Evolutionary conservation across 2,888 invertebrate genomes (phyloP).

Genomic region (Calliscelio sp.): DNA sequence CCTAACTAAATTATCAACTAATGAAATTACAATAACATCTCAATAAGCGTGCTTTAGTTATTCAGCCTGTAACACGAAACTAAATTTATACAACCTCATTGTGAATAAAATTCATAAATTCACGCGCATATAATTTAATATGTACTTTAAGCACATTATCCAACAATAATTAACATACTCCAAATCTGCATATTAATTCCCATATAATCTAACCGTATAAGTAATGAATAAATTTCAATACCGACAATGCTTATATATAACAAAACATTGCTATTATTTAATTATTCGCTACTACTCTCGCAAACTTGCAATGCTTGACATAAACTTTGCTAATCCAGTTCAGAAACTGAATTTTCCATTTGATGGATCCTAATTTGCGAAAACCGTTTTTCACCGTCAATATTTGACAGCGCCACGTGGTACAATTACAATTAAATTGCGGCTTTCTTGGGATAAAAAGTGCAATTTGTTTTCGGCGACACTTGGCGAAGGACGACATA

Average conservation of each 20-base stretch:
- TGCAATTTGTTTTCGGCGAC: slow-evolving; percentile 36
- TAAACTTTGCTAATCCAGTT: too few relatives aligned
- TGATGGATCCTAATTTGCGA: too few relatives aligned
- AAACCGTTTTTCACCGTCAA: slow-evolving; percentile 27
- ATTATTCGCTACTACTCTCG: too few relatives aligned
- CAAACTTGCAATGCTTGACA: too few relatives aligned
- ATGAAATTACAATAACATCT: slow-evolving; percentile 11
- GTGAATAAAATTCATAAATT: slow-evolving; percentile 15
- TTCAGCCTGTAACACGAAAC: not conserved
- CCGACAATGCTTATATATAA: slow-evolving; percentile 31
- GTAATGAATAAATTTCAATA: slow-evolving; percentile 45
- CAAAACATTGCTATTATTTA: slow-evolving; percentile 21
- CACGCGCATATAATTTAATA: slow-evolving; percentile 15
- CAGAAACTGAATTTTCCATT: too few relatives aligned
- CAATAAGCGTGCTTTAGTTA: slow-evolving; percentile 6
- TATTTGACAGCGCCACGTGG: slow-evolving; percentile 12
- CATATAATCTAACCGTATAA: not conserved
- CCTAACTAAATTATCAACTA: not conserved
- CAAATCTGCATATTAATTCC: slow-evolving; percentile 39
- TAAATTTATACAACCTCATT: not conserved
- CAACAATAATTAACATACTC: slow-evolving; percentile 34
- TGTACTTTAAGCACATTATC: slow-evolving; percentile 28
- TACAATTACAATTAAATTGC: slow-evolving; percentile 42
- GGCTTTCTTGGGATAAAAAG: slow-evolving; percentile 26
- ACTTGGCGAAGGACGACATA: slow-evolving; percentile 13